Conservation (phyloP, 2,797 vertebrate species). For the Chelonia mydas region DNA sequence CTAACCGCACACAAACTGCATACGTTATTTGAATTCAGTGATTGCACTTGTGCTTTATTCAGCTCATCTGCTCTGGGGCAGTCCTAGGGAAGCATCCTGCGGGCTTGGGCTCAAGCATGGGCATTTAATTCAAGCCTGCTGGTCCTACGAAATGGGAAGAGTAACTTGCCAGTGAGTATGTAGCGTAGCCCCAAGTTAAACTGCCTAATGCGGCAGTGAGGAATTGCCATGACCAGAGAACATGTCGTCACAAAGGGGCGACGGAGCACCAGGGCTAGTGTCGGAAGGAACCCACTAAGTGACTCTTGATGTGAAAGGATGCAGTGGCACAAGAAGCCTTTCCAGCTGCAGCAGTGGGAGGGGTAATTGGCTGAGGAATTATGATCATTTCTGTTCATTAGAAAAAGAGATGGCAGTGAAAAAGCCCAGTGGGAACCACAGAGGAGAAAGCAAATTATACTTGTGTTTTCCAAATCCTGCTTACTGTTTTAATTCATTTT, state of each 20-base stretch:
- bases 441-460: not conserved
- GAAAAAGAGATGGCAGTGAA: not conserved
- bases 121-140: conserved; percentile 9
- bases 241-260: not conserved
- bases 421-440: not conserved
- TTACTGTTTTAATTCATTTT: not conserved
- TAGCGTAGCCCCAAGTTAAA: too few species aligned
- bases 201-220: not conserved
- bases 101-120: not conserved
- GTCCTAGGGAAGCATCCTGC: conserved; percentile 14
- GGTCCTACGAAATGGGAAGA: not conserved
- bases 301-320: not conserved
- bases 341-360: not conserved
- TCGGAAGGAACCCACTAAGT: not conserved
- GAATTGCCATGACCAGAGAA: not conserved
- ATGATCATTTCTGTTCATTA: not conserved
- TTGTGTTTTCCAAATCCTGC: not conserved
- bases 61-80: conserved; percentile 22
- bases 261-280: not conserved
- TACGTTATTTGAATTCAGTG: not conserved
- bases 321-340: not conserved
- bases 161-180: conserved; percentile 19
- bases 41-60: not conserved
- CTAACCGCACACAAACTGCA: conserved; percentile 2
- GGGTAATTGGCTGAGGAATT: not conserved